These are phyloP conservation scores for Allolobophora icterica DNA, from an alignment of 2,888 invertebrate genomes.

Conservation along the genomic window DNA sequence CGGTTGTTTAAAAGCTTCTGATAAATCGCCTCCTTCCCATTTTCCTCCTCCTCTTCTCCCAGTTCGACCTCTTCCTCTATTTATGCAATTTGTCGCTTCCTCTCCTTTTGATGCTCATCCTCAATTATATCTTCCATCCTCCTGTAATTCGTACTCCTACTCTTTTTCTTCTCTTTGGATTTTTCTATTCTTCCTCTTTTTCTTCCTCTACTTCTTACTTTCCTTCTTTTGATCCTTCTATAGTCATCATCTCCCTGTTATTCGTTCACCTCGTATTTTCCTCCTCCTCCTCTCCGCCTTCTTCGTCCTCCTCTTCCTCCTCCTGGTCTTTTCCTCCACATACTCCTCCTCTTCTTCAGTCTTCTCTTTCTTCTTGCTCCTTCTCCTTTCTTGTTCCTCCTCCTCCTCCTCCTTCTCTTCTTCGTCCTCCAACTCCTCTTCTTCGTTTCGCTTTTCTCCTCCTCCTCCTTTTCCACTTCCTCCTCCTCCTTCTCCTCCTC, in stretches of 20 bases:
- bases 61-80: not conserved
- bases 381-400: not conserved
- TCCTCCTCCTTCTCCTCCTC: not conserved
- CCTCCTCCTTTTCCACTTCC: not conserved
- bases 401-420: not conserved
- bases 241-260: no score
- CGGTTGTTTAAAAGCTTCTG: no score
- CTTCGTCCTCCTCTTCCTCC: no score
- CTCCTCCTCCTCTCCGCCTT: no score
- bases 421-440: not conserved
- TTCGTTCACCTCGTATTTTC: not conserved
- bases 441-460: not conserved
- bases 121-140: not conserved
- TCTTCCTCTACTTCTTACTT: not conserved
- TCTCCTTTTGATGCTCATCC: no score
- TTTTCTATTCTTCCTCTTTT: not conserved
- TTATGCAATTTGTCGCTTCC: no score
- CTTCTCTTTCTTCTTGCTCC: not conserved
- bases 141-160: not conserved
- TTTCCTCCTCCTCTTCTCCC: not conserved
- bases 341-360: no score
- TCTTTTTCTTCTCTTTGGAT: not conserved
- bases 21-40: not conserved
- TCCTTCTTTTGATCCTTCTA: no score
- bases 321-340: not conserved